Conservation (phyloP, 1,140 invertebrate genomes). For the Drosophila murphyi region DNA sequence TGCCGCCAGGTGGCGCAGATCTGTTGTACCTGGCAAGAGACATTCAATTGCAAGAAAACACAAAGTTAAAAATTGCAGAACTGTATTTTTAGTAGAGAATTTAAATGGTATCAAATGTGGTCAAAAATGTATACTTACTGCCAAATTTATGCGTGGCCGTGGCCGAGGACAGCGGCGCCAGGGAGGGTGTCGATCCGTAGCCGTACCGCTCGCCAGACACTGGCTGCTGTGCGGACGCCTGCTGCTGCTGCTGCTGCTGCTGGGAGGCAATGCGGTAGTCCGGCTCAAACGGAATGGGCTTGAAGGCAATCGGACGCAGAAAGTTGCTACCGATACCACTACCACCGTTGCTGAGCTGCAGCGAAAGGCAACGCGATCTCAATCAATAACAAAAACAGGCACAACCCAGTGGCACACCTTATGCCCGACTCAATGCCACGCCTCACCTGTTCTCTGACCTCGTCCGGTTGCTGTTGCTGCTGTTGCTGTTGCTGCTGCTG, state of each 20-base stretch:
- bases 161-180: slow-evolving; percentile 59
- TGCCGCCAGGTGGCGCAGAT: slow-evolving; percentile 68
- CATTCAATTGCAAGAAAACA: neutral
- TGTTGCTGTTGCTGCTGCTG: slow-evolving; percentile 20
- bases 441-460: slow-evolving; percentile 67
- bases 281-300: slow-evolving; percentile 82
- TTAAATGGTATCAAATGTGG: too few relatives aligned
- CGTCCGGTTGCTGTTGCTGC: slow-evolving; percentile 45
- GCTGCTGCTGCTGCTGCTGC: slow-evolving; percentile 55
- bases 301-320: slow-evolving; percentile 80
- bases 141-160: slow-evolving; percentile 73
- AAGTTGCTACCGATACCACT: slow-evolving; percentile 51
- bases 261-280: slow-evolving; percentile 78
- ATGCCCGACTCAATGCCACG: neutral
- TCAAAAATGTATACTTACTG: slow-evolving; percentile 62
- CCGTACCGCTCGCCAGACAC: slow-evolving; percentile 71
- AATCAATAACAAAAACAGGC: slow-evolving; percentile 25
- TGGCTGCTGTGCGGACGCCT: slow-evolving; percentile 20
- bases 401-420: slow-evolving; percentile 15
- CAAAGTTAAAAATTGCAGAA: neutral
- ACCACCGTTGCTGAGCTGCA: slow-evolving; percentile 21
- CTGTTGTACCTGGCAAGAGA: slow-evolving; percentile 64
- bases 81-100: too few relatives aligned
- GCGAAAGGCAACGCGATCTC: slow-evolving; percentile 21
- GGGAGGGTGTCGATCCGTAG: slow-evolving; percentile 77